Evolutionary conservation across 2,888 invertebrate species (phyloP).

Genomic region (Autographa gamma): DNA sequence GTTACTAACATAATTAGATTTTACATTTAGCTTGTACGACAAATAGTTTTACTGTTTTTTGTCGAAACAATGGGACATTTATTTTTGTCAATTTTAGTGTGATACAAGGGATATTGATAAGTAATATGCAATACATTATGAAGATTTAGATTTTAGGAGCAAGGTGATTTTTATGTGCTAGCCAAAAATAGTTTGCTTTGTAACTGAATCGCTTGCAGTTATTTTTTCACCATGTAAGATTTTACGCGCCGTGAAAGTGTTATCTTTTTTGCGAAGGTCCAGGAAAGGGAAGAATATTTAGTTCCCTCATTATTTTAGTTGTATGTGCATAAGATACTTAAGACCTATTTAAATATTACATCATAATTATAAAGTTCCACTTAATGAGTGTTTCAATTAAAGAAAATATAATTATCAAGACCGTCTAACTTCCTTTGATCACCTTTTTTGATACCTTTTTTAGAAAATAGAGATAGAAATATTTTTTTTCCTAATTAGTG

Average conservation of each 20-base stretch:
- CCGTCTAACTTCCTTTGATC: background rate
- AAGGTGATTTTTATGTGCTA: too few relatives aligned
- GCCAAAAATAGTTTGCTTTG: too few relatives aligned
- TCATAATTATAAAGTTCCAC: background rate
- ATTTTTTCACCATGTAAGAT: too few relatives aligned
- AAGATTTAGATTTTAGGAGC: too few relatives aligned
- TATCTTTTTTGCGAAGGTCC: too few relatives aligned
- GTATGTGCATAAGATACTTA: background rate
- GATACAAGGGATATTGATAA: too few relatives aligned
- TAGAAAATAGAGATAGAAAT: background rate
- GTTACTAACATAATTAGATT: conserved; percentile 6
- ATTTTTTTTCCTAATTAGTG: background rate
- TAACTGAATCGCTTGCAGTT: too few relatives aligned
- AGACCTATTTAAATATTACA: background rate
- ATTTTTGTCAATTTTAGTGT: too few relatives aligned
- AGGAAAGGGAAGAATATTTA: too few relatives aligned
- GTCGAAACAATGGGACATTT: background rate
- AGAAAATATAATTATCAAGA: background rate
- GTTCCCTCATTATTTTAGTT: background rate
- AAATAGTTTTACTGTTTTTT: background rate
- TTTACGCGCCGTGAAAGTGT: too few relatives aligned
- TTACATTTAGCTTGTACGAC: conserved; percentile 1
- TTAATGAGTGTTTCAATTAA: background rate
- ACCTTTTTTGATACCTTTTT: background rate
- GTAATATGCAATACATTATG: too few relatives aligned